Conservation (phyloP, 2,888 invertebrate species). For the Microctonus brassicae region DNA sequence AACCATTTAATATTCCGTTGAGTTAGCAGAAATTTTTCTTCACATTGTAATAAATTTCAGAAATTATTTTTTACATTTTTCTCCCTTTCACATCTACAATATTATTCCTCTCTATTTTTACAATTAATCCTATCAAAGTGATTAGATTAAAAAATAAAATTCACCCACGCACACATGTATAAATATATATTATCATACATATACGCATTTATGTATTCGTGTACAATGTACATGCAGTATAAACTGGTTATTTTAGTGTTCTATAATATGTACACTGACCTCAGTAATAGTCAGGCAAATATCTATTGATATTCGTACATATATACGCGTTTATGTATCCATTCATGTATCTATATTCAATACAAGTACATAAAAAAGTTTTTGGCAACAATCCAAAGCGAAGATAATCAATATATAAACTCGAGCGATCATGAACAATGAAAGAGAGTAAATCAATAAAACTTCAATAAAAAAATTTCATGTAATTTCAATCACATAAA, state of each 20-base stretch:
- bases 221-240: too few relatives aligned
- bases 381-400: slow-evolving; percentile 60
- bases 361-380: slow-evolving; percentile 31
- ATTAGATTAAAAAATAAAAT: too few relatives aligned
- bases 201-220: too few relatives aligned
- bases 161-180: too few relatives aligned
- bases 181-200: too few relatives aligned
- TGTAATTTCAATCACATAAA: too few relatives aligned
- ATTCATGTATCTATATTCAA: neutral
- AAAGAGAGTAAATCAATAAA: slow-evolving; percentile 28
- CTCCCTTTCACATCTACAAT: neutral
- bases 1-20: slow-evolving; percentile 37
- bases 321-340: neutral
- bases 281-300: neutral
- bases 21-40: slow-evolving; percentile 6
- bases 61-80: neutral
- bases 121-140: too few relatives aligned
- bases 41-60: neutral
- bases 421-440: slow-evolving; percentile 33
- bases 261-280: too few relatives aligned
- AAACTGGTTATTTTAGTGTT: too few relatives aligned
- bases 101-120: neutral
- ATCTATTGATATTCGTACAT: too few relatives aligned
- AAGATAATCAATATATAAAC: slow-evolving; percentile 60
- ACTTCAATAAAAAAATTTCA: neutral